Percentiles rank a stretch among this genome's conserved stretches.
These are phyloP conservation scores for Coleophora deauratella DNA, from an alignment of 2,888 invertebrate genomes.

Conservation along the genomic window DNA sequence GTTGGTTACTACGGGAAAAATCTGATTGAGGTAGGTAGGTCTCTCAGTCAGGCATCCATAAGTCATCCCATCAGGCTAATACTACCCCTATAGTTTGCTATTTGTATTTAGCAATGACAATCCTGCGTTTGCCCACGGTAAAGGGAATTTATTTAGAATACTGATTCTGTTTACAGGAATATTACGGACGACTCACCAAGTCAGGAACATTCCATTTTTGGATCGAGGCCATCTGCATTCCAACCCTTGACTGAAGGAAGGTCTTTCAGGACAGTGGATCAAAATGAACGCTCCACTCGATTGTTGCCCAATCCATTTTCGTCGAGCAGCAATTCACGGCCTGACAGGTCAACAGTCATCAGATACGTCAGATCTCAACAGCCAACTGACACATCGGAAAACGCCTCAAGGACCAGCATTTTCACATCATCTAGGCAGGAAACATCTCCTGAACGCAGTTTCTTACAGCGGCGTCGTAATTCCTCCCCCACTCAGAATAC, in stretches of 20 bases:
- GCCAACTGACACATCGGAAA: slow-evolving; percentile 23
- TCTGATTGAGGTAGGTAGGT: too few species aligned
- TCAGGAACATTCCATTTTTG: slow-evolving; percentile 43
- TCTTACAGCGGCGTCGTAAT: slow-evolving; percentile 32
- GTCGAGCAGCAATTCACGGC: slow-evolving; percentile 29
- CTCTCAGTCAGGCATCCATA: too few species aligned
- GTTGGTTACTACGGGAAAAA: too few species aligned
- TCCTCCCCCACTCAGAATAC: slow-evolving; percentile 25
- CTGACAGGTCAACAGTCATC: slow-evolving; percentile 22
- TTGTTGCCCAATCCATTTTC: slow-evolving; percentile 60
- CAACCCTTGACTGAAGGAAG: slow-evolving; percentile 49
- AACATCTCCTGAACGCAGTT: slow-evolving; percentile 25
- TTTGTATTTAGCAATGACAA: too few species aligned
- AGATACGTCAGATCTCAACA: slow-evolving; percentile 25
- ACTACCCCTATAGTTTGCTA: too few species aligned
- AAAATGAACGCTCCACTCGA: slow-evolving; percentile 41
- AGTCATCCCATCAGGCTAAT: too few species aligned
- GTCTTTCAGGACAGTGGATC: slow-evolving; percentile 40
- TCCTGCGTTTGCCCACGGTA: too few species aligned
- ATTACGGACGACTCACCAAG: slow-evolving; percentile 25
- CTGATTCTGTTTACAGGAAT: slow-evolving; percentile 29
- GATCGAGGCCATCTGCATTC: slow-evolving; percentile 57
- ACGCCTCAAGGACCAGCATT: slow-evolving; percentile 55
- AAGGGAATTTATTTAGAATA: too few species aligned
- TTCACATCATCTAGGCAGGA: slow-evolving; percentile 45